Base-by-base conservation (phyloP, 2,888 invertebrate genomes). In the Lacanobia oleracea region DNA sequence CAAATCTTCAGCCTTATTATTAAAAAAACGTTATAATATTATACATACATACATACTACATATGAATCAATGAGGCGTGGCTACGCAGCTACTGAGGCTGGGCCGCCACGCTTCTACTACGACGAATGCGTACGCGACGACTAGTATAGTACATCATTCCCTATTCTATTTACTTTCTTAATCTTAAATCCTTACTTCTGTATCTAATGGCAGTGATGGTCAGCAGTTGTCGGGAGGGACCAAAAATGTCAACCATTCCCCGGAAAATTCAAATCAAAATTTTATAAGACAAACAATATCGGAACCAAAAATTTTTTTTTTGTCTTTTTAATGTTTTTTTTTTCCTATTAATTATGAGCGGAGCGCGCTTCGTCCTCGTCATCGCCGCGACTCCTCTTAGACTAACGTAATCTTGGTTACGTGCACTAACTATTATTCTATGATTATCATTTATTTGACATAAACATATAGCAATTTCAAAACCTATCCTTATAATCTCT, bases 171-270 rank as follows among this genome's bases (percentile, higher is more conserved):
- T 84, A 86, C 73, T 87, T 83, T 72, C 87, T 89, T 91, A 90
- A 85, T 80, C 68, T 84, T 88, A 89, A 86, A 80, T 89, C 86
- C 91, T 92, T 93, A 93, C 78, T 87, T 83, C 21, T 89, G 90
- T 89, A 53, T 72, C 91, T 93, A 94, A 93, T 95, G 95, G 95
- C 95, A 95, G 95, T 95, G 94, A 86, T 92, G 90, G 90, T 92
- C 88, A 92, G 94, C 93, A 91, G 93, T 93, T 93, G 93, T 89
- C 85, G 93, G 93, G 93, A 90, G 94, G 93, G 94, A 93, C 92
- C 33, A 68, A 80, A 57, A 77, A 53, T 50, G 91, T 92, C 93
- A 73, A 91, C 92, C 91, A 67, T 90, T 73, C 87, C 92, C 93
- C 89, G 88, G 90, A 86, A 93, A 91, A 84, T 76, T 69, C 68